Base-by-base conservation (phyloP, 2,797 vertebrate species). In the Mallotus villosus region DNA sequence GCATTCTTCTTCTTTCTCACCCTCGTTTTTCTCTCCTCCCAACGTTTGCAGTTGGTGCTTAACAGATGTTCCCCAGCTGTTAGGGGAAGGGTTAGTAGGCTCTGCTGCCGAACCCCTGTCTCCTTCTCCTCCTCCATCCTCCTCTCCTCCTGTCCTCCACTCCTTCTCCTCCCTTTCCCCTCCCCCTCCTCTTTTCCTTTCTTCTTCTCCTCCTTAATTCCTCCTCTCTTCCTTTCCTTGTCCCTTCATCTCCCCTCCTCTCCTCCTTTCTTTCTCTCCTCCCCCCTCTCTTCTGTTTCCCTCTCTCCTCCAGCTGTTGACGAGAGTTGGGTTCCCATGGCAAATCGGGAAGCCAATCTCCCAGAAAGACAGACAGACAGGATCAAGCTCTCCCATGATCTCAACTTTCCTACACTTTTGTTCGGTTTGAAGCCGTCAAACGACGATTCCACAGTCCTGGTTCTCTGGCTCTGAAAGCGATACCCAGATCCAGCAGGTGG, bases 1-100 rank as follows among this genome's bases (percentile, higher is more conserved):
- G 16, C 51, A 53, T 53, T 62, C 21, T 8, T 25, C 63, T 68
- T 78, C 68, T 64, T 61, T 32, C 61, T 29, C 19, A 27, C 19
- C n/a, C 32, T 63, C 19, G 8, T 22, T 46, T 58, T 32, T 59
- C n/a, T 22, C 21, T 63, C n/a, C 53, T 32, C 59, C 59, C 17
- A 53, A 53, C 51, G 9, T 53, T 53, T 53, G 51, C 51, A 17
- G 19, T 53, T n/a, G 51, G 3, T n/a, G 19, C 51, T 16, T 1
- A 5, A 16, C 51, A 53, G 16, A 53, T 53, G 51, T n/a, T 53
- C 16, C 4, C 51, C 51, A 53, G 51, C 51, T 53, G 51, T 53
- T 53, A 3, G 16, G 51, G 16, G 37, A 41, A 41, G 9, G 37
- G 37, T 9, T 8, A 19, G 17, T 53, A 53, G 51, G 6, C 19